Evolutionary conservation across 2,888 invertebrate species (phyloP), one percentile per base, ranked within the genome.

Genomic region (Eupithecia pulchellata): DNA sequence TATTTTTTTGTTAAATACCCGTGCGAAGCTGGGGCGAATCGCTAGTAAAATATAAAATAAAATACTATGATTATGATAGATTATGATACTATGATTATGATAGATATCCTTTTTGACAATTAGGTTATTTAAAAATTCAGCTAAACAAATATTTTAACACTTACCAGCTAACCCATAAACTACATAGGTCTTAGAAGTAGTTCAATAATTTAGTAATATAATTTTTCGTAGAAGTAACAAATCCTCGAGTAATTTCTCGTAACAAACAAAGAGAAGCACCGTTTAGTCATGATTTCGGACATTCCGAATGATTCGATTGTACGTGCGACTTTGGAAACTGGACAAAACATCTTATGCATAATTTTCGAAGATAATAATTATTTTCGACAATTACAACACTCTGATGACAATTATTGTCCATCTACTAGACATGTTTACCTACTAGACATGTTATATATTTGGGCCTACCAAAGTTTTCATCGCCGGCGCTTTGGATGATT

Each of bases 121-220:
- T 73, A 52, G 13, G 52, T 52, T 73, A 76, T 77, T 61, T 77
- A 73, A 79, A 78, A 78, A 83, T 85, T 82, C 73, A 76, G 4
- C 20, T 58, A n/a, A n/a, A n/a, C n/a, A n/a, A n/a, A 25, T 86
- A 86, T 76, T 84, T 84, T 88, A 91, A 91, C 90, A 89, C 89
- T 91, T 91, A 91, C 68, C 20, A n/a, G 68, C 82, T 87, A 89
- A 80, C 84, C 84, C 81, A 82, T 84, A 80, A 77, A 82, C 79
- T 82, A 83, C 83, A 78, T n/a, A n/a, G n/a, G n/a, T 79, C 81
- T 81, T 79, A 82, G 36, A 76, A 79, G 78, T 78, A 72, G 62
- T 65, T 72, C 78, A 79, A 81, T 80, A 79, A 78, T 73, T 20
- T 14, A 78, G 72, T 74, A 75, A 76, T 74, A 73, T 75, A 72